Percentiles rank a stretch among this genome's conserved stretches.
phyloP scores from a whole-genome alignment of 1,140 invertebrate species.

The Brachionus rotundiformis region DNA sequence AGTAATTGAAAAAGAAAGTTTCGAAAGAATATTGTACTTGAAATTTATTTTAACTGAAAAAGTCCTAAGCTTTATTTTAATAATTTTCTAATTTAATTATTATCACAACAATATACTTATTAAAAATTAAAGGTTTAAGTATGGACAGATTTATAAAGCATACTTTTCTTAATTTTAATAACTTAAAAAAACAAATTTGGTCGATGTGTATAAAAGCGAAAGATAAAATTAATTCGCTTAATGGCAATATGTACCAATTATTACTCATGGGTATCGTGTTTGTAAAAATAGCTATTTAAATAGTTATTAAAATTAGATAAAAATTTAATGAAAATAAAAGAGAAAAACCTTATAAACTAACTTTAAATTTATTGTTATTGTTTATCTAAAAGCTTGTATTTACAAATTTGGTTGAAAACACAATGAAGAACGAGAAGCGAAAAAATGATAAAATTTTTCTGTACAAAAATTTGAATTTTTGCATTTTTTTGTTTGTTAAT shows the following conservation, averaged over 20 bases:
- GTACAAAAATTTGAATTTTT: background rate
- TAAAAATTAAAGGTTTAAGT: no score
- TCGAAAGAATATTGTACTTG: no score
- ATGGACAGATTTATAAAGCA: no score
- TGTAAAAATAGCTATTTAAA: background rate
- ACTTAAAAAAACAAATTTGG: background rate
- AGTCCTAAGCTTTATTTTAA: no score
- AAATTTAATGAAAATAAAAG: background rate
- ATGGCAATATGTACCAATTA: background rate
- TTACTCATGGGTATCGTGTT: background rate
- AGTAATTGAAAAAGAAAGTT: background rate
- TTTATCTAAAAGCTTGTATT: constrained; percentile 9
- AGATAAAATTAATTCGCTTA: background rate
- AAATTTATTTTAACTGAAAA: background rate
- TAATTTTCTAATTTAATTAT: no score
- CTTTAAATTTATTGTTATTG: constrained; percentile 12
- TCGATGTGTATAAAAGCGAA: background rate
- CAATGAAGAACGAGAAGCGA: background rate
- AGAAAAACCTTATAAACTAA: background rate
- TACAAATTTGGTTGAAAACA: background rate
- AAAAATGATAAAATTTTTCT: background rate
- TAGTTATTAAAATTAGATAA: background rate
- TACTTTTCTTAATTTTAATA: background rate
- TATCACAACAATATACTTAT: no score
- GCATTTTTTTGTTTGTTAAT: constrained; percentile 31